A percentile compares a stretch with the other conserved stretches of the same genome.
These are phyloP conservation scores for Tuberolachnus salignus DNA, from an alignment of 2,888 invertebrate species.

Conservation along the genomic window DNA sequence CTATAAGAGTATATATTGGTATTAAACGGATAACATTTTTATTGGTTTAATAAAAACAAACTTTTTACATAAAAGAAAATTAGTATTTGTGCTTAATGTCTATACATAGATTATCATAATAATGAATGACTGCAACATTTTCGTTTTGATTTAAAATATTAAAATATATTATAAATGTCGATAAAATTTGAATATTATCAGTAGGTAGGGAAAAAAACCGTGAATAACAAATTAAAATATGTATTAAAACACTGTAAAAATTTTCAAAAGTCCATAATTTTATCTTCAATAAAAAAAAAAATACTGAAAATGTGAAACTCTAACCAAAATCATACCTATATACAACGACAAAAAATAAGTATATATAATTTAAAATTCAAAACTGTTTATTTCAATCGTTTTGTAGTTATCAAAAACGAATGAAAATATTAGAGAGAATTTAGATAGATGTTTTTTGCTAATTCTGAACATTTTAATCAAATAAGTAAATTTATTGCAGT, in stretches of 20 bases:
- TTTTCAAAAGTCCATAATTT: background rate
- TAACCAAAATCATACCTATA: too few species aligned
- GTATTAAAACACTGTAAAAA: background rate
- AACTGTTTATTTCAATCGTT: too few species aligned
- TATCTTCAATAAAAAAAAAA: too few species aligned
- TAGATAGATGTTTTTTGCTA: too few species aligned
- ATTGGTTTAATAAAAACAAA: conserved; percentile 4
- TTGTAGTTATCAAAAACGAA: too few species aligned
- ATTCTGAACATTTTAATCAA: too few species aligned
- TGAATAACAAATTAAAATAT: background rate
- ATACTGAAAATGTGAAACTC: too few species aligned
- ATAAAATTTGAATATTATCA: background rate
- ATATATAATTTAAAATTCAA: too few species aligned
- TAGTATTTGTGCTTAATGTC: background rate
- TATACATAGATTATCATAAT: background rate
- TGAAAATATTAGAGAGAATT: too few species aligned
- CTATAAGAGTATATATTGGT: background rate
- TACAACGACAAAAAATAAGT: too few species aligned
- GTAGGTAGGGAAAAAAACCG: background rate
- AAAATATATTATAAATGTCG: background rate
- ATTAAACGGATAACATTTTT: background rate
- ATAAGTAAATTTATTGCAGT: too few species aligned
- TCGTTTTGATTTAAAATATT: background rate
- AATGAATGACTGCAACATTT: background rate
- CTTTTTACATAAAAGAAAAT: conserved; percentile 23